These are phyloP conservation scores for Lasioglossum morio DNA, from an alignment of 2,888 invertebrate species.

Conservation along the genomic window DNA sequence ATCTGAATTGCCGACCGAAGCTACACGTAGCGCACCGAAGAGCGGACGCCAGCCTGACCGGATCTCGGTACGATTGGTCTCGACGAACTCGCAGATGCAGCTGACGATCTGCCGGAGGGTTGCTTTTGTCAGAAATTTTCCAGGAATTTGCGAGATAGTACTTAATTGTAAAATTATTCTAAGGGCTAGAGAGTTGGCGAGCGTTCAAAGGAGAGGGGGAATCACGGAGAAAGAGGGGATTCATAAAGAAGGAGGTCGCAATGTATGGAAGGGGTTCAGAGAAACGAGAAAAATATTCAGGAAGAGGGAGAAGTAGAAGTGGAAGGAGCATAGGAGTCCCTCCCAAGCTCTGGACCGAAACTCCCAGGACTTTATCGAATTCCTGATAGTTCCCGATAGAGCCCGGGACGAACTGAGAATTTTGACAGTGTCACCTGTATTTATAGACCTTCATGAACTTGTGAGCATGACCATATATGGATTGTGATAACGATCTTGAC, in stretches of 20 bases:
- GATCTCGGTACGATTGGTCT: conserved; percentile 96
- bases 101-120: conserved; percentile 91
- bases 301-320: background rate
- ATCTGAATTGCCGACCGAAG: conserved; percentile 87
- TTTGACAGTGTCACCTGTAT: background rate
- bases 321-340: background rate
- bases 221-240: background rate
- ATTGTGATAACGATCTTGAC: background rate
- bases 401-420: background rate
- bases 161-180: background rate
- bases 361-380: background rate
- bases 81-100: conserved; percentile 97
- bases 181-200: background rate
- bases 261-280: background rate
- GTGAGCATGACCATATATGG: background rate
- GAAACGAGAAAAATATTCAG: background rate
- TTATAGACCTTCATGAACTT: background rate
- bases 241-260: too few relatives aligned
- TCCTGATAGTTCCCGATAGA: too few relatives aligned
- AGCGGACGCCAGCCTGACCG: conserved; percentile 98
- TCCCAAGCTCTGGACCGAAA: background rate
- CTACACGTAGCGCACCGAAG: conserved; percentile 96
- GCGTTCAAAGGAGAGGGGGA: background rate
- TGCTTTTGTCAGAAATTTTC: background rate
- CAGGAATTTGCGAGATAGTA: background rate